A percentile compares a stretch with the other conserved stretches of the same genome.
Conservation (phyloP, 2,113 vertebrate genomes). For the Eublepharis macularius region DNA sequence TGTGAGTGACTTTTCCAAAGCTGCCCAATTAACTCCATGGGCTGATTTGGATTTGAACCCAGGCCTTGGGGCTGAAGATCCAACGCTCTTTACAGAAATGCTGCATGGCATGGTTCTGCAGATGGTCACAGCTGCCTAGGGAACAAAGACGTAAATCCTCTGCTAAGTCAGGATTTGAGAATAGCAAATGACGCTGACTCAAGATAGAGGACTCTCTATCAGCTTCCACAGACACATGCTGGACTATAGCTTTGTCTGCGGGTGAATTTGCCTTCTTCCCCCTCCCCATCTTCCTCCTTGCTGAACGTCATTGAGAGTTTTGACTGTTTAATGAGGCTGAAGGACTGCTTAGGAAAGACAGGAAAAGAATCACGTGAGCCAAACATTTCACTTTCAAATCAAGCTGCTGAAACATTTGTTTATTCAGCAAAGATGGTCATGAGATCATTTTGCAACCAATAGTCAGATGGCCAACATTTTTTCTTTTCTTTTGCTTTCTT, state of each 20-base stretch:
- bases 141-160: not conserved
- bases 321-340: conserved; percentile 14
- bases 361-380: not conserved
- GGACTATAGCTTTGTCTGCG: not conserved
- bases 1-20: not conserved
- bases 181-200: not conserved
- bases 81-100: not conserved
- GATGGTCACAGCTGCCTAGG: not conserved
- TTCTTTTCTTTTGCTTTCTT: not conserved
- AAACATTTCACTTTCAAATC: conserved; percentile 9
- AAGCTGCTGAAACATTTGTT: not conserved
- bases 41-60: not conserved
- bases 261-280: not conserved
- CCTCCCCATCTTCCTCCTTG: too few species aligned
- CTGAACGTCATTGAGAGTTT: not conserved
- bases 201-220: not conserved
- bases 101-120: too few species aligned
- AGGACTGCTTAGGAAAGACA: not conserved
- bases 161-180: not conserved
- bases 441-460: not conserved
- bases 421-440: not conserved
- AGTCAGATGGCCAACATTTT: not conserved
- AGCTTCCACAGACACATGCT: not conserved
- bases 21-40: not conserved
- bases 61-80: not conserved